A percentile compares a stretch with the other conserved stretches of the same genome.
Conservation (phyloP, 2,797 vertebrate genomes). For the Thunnus albacares region DNA sequence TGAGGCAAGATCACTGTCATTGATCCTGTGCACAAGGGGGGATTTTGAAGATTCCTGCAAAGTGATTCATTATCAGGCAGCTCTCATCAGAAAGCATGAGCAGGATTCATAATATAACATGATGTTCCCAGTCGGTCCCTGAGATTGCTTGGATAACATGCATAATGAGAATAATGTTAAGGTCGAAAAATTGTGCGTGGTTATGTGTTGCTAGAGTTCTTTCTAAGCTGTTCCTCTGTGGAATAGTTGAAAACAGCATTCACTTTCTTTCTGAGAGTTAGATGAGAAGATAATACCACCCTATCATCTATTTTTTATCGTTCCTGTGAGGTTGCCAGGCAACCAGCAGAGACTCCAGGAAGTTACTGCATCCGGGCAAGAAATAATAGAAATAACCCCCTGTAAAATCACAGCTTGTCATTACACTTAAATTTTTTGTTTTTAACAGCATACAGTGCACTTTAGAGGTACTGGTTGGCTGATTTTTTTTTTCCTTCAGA, state of each 20-base stretch:
- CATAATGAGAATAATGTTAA: slow-evolving; percentile 4
- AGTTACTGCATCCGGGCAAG: too few relatives aligned
- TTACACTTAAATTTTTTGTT: too few relatives aligned
- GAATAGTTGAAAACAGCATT: slow-evolving; percentile 1
- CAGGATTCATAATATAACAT: slow-evolving; percentile 27
- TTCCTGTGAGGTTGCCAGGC: not conserved
- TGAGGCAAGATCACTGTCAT: not conserved
- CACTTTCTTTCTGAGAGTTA: not conserved
- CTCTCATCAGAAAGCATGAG: slow-evolving; percentile 34
- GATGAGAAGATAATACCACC: not conserved
- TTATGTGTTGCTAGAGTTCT: slow-evolving; percentile 4
- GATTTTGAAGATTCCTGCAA: slow-evolving; percentile 9
- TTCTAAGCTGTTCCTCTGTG: not conserved
- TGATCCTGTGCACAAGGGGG: slow-evolving; percentile 18
- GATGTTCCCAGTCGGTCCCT: not conserved
- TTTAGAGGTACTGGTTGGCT: too few relatives aligned
- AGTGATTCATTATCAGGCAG: slow-evolving; percentile 14
- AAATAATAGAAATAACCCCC: too few relatives aligned
- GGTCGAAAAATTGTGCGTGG: not conserved
- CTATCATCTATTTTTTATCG: slow-evolving; percentile 5
- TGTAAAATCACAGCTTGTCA: too few relatives aligned
- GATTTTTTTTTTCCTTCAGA: too few relatives aligned
- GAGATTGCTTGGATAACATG: not conserved
- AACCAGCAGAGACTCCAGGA: not conserved
- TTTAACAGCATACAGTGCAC: too few relatives aligned